phyloP scores from a whole-genome alignment of 2,113 vertebrate species.

The Ariopsis seemanni region DNA sequence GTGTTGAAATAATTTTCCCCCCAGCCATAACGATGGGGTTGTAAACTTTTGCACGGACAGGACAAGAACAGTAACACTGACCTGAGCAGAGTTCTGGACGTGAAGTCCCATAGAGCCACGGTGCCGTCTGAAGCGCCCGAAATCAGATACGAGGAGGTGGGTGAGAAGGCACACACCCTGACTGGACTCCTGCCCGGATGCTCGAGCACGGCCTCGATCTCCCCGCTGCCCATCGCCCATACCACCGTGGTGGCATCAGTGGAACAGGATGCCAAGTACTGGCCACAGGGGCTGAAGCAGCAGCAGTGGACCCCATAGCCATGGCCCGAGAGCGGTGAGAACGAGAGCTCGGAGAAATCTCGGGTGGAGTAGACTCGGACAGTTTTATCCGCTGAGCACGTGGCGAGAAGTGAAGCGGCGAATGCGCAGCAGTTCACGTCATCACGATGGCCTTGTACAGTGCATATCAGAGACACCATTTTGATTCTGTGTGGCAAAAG shows the following conservation, averaged over 20 bases:
- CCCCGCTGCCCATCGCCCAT: slow-evolving; percentile 77
- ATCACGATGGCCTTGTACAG: slow-evolving; percentile 82
- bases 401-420: slow-evolving; percentile 81
- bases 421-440: slow-evolving; percentile 91
- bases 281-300: slow-evolving; percentile 86
- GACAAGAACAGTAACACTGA: slow-evolving; percentile 46
- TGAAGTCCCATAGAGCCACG: slow-evolving; percentile 83
- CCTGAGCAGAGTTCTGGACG: slow-evolving; percentile 74
- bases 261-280: slow-evolving; percentile 85
- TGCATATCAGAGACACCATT: slow-evolving; percentile 86
- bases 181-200: slow-evolving; percentile 86
- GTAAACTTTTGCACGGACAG: background rate
- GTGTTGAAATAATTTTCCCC: too few relatives aligned
- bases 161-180: slow-evolving; percentile 84
- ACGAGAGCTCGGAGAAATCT: slow-evolving; percentile 79
- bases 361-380: slow-evolving; percentile 78
- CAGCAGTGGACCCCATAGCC: slow-evolving; percentile 91
- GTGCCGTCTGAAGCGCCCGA: slow-evolving; percentile 88
- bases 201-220: slow-evolving; percentile 75
- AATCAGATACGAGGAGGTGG: slow-evolving; percentile 69
- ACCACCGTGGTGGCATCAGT: slow-evolving; percentile 85
- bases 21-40: too few relatives aligned
- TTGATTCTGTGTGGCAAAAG: slow-evolving; percentile 19
- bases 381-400: slow-evolving; percentile 92
- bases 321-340: slow-evolving; percentile 85